Base-by-base conservation (phyloP, 23 tunicate genomes). In the Ascidia mentula region DNA sequence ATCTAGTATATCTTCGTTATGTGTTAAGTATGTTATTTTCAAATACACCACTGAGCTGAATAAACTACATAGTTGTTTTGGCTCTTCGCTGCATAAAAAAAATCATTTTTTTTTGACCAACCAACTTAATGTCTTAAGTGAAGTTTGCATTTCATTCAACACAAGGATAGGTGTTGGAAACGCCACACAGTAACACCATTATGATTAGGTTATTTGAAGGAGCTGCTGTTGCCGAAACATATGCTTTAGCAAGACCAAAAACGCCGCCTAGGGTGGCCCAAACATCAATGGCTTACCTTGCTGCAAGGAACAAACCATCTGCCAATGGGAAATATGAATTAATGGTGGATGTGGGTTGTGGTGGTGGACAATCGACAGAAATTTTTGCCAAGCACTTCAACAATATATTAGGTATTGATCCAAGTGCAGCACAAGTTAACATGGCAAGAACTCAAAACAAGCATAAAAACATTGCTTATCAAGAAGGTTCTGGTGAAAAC, bases 261-360 rank as follows among this genome's bases (percentile, higher is more conserved):
- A 77, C 87, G 17, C 93, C 93, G 3, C 59, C 77, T 37, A 53
- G 15, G 20, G 40, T 88, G 2, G 87, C 75, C 46, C 79, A 88
- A 33, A 88, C 40, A 4, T 59, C 79, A 30, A 82, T 88, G 34
- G 69, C 42, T 0, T 82, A 45, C 34, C 6, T 82, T 60, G 76
- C 45, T 32, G 34, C 30, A 42, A 45, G 74, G 34, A 74, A 20
- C 8, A 73, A 38, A 12, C 69, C 36, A 22, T 24, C 80, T 74
- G 40, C 40, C 20, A 18, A 36, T 71, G 83, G 79, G 22, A 26
- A 32, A 32, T 81, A 75, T 34, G 18, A 74, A n/a, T 34, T 38
- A 28, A 46, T 86, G 87, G 40, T 91, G 20, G 97, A 91, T 77
- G 84, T 91, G 38, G 97, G 97, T 26, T 91, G 97, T 77, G 97